Conservation (phyloP, 2,113 vertebrate species). For the Maccullochella peelii region DNA sequence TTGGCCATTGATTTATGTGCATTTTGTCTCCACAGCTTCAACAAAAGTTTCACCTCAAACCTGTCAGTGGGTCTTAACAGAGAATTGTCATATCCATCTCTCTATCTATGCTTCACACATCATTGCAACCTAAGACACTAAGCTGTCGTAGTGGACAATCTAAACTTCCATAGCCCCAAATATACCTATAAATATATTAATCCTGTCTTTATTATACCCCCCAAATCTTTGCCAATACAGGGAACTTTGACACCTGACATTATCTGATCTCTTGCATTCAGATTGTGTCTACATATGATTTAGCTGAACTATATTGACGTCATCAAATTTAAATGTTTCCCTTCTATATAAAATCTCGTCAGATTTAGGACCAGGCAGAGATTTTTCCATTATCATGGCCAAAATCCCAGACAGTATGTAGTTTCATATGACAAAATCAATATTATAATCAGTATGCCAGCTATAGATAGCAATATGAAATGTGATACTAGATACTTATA, state of each 20-base stretch:
- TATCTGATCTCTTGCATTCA: too few relatives aligned
- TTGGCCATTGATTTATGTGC: background rate
- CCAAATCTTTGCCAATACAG: background rate
- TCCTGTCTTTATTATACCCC: background rate
- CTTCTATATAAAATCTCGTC: background rate
- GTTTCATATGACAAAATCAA: background rate
- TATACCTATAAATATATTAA: background rate
- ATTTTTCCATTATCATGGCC: background rate
- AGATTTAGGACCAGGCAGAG: background rate
- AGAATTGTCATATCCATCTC: too few relatives aligned
- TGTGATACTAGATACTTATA: background rate
- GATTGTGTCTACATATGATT: background rate
- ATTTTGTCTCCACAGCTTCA: background rate
- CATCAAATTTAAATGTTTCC: background rate
- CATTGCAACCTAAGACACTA: background rate
- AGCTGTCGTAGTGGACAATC: too few relatives aligned
- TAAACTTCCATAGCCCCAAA: background rate
- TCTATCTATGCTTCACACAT: background rate
- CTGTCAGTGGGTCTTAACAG: background rate
- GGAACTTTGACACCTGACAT: background rate
- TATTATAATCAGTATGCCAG: background rate
- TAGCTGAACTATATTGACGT: background rate
- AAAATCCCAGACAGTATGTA: background rate
- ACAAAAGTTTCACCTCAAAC: background rate
- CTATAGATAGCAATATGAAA: slow-evolving; percentile 5